A percentile compares a stretch with the other conserved stretches of the same genome.
These are phyloP conservation scores for Drosophila aff. DNA, from an alignment of 1,140 invertebrate genomes.

Conservation along the genomic window DNA sequence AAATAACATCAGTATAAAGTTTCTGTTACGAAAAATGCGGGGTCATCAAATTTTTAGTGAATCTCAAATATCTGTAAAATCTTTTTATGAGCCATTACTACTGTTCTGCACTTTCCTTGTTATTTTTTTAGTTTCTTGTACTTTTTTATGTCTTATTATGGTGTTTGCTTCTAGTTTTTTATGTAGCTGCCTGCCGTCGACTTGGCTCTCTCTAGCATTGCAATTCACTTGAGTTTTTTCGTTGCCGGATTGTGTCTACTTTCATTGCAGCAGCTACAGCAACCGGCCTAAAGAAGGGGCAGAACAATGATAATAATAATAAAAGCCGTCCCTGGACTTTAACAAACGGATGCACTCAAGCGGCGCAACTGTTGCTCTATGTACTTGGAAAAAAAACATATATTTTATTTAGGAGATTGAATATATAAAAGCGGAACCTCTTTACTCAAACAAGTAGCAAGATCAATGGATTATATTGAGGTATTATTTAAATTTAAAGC, in stretches of 20 bases:
- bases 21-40: neutral
- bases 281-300: conserved; percentile 29
- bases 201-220: conserved; percentile 67
- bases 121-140: conserved; percentile 44
- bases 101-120: conserved; percentile 47
- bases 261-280: conserved; percentile 31
- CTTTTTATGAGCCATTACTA: conserved; percentile 64
- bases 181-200: conserved; percentile 37
- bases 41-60: neutral
- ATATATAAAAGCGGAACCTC: neutral
- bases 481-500: too few species aligned
- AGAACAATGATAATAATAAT: conserved; percentile 61
- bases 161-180: conserved; percentile 49
- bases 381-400: conserved; percentile 6
- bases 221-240: conserved; percentile 69
- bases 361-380: conserved; percentile 61
- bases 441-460: too few species aligned
- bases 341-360: conserved; percentile 74
- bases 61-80: neutral
- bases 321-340: conserved; percentile 57
- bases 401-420: neutral
- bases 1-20: neutral
- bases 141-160: conserved; percentile 38
- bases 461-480: too few species aligned
- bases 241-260: conserved; percentile 45